Evolutionary conservation across 2,113 vertebrate species (phyloP), one percentile per base, ranked within the genome.

Genomic region (Crotalus tigris): DNA sequence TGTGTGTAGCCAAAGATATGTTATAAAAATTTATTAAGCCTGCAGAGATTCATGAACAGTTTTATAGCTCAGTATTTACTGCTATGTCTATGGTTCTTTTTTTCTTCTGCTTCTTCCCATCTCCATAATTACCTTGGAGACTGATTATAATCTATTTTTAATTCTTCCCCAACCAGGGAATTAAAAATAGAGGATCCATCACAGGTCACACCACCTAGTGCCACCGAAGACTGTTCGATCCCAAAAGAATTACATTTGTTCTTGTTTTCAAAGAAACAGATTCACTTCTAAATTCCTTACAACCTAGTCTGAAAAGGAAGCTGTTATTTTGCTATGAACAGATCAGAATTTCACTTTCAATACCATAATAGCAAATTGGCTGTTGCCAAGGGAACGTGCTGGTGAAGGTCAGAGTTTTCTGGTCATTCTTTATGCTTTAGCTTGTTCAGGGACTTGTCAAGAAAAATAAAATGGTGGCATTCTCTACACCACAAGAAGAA

Each of bases 341-440:
- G 95, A 97, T 96, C 94, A 97, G 96, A 97, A 97, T 95, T 95
- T 97, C 94, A 89, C 96, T 97, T 98, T 97, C 97, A 98, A 96
- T 97, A 96, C 88, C 92, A 33, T 94, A 96, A 96, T 89, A 94
- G 96, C 61, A 86, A 96, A 96, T 97, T 97, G 97, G 95, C 91
- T 95, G 98, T 98, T 98, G 96, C 97, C 97, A 98, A 98, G 97
- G 97, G 97, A 98, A 97, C 97, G 90, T 96, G 96, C 97, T 0
- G 0, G 87, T 59, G 95, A 97, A 97, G 96, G 96, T 97, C 95
- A 95, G 93, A 88, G 87, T 95, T 95, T 96, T 95, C 96, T 75
- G 90, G 92, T 95, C 91, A 87, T 13, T 96, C 94, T 96, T 96
- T 97, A 90, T 97, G 96, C 96, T 98, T 97, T 96, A 95, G 95